These are phyloP conservation scores for Phengaris alcon DNA, from an alignment of 2,888 invertebrate species.

Conservation along the genomic window DNA sequence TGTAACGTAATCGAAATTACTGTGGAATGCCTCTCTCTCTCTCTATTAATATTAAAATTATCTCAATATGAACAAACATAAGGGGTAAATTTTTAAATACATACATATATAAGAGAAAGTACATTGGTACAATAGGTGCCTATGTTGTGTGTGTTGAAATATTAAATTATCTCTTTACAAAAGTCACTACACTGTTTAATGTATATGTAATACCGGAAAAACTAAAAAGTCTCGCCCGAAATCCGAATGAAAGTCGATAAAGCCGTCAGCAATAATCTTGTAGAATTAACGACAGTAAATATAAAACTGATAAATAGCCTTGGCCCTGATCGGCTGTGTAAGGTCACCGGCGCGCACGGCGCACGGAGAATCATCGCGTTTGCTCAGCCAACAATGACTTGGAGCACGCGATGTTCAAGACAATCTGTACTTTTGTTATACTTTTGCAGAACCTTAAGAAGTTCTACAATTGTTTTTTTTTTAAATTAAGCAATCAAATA, in stretches of 20 bases:
- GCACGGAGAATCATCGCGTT: not conserved
- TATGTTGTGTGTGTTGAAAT: too few species aligned
- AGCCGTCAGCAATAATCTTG: not conserved
- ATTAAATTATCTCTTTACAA: too few species aligned
- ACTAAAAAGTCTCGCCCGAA: too few species aligned
- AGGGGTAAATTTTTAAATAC: not conserved
- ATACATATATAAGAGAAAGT: not conserved
- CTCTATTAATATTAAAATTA: not conserved
- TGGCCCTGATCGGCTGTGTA: slow-evolving; percentile 14
- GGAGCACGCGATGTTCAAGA: not conserved
- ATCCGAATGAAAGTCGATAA: too few species aligned
- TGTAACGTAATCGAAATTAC: not conserved
- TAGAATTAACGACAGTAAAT: not conserved
- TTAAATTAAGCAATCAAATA: too few species aligned
- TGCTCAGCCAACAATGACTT: not conserved
- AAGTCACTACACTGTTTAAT: too few species aligned
- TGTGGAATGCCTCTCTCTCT: not conserved
- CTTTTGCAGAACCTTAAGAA: not conserved
- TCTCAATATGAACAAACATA: not conserved
- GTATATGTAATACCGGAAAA: too few species aligned
- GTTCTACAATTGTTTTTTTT: too few species aligned
- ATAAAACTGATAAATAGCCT: not conserved
- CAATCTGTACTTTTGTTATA: not conserved
- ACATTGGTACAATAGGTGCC: too few species aligned
- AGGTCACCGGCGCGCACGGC: not conserved